Percentiles rank a stretch among this genome's conserved stretches.
phyloP scores from a whole-genome alignment of 1,140 invertebrate genomes.

The Caenorhabditis remanei region DNA sequence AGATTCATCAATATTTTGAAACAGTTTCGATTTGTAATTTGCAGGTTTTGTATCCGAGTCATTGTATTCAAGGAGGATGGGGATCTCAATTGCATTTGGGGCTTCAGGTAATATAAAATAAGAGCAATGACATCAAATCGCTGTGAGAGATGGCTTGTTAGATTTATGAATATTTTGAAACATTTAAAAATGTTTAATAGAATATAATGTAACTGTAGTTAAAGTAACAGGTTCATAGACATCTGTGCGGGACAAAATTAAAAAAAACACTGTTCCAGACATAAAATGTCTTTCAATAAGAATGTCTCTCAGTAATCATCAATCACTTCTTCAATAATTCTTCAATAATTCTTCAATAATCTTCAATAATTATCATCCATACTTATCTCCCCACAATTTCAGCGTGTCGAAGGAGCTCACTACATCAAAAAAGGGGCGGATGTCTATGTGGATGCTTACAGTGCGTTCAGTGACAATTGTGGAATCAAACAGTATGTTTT shows the following conservation, averaged over 20 bases:
- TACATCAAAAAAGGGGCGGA: slow-evolving; percentile 94
- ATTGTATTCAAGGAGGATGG: slow-evolving; percentile 94
- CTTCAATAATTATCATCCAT: too few relatives aligned
- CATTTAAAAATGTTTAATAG: too few relatives aligned
- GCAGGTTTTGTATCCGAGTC: slow-evolving; percentile 91
- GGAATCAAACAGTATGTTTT: slow-evolving; percentile 69
- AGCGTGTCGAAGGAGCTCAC: slow-evolving; percentile 84
- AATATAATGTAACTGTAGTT: too few relatives aligned
- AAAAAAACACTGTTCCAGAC: too few relatives aligned
- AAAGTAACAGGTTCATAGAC: too few relatives aligned
- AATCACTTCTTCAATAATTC: too few relatives aligned
- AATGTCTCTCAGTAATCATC: too few relatives aligned
- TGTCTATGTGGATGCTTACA: slow-evolving; percentile 94
- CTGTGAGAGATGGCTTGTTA: not conserved
- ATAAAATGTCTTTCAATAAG: too few relatives aligned
- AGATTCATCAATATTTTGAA: not conserved
- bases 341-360: too few relatives aligned
- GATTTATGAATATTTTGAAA: not conserved
- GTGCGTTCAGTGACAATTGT: slow-evolving; percentile 97
- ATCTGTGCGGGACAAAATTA: too few relatives aligned
- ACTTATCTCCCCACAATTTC: too few relatives aligned
- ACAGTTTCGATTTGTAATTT: not conserved
- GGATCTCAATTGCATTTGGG: slow-evolving; percentile 87
- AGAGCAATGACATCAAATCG: too few relatives aligned
- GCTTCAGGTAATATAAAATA: not conserved